Conservation (phyloP, 1,140 invertebrate genomes). For the Sinonovacula constricta region DNA sequence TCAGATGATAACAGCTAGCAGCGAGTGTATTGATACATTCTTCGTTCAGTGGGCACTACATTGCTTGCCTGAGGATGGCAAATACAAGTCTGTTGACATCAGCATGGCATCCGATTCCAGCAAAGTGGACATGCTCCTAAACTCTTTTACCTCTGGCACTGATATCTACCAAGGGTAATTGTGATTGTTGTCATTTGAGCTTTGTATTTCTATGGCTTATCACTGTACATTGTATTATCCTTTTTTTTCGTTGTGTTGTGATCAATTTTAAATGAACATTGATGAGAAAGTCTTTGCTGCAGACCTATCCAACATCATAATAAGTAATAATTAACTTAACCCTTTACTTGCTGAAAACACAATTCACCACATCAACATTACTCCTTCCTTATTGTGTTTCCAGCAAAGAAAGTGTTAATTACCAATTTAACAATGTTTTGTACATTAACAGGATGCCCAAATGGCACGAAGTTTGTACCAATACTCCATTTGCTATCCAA, state of each 20-base stretch:
- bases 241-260: too few relatives aligned
- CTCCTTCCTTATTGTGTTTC: too few relatives aligned
- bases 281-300: too few relatives aligned
- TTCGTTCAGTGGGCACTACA: constrained; percentile 96
- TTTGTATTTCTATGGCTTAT: too few relatives aligned
- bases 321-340: too few relatives aligned
- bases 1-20: constrained; percentile 83
- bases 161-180: constrained; percentile 83
- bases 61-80: constrained; percentile 92
- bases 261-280: too few relatives aligned
- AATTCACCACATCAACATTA: too few relatives aligned
- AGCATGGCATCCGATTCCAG: constrained; percentile 87
- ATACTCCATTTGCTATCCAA: constrained; percentile 90
- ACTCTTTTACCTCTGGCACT: constrained; percentile 86
- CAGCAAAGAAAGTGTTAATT: too few relatives aligned
- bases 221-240: too few relatives aligned
- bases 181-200: too few relatives aligned
- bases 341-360: too few relatives aligned
- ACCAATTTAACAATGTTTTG: neutral
- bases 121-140: constrained; percentile 89
- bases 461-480: constrained; percentile 92
- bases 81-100: constrained; percentile 85
- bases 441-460: constrained; percentile 84
- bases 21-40: constrained; percentile 86
- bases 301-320: too few relatives aligned